These are phyloP conservation scores for Eulacestoma nigropectus DNA, from an alignment of 2,113 vertebrate genomes.

Conservation along the genomic window DNA sequence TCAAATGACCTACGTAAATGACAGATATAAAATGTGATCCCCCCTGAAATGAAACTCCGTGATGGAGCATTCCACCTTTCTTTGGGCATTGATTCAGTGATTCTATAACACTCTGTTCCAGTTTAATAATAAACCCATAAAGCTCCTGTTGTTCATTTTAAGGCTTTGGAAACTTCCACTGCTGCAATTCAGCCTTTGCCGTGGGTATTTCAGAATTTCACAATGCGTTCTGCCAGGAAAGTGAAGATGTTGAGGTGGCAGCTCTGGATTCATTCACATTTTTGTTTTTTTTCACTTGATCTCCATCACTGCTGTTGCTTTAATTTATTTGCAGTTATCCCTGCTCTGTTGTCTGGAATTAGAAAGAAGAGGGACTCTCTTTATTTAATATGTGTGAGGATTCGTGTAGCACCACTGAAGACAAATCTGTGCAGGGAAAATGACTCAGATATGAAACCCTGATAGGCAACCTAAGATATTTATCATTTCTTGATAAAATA, in stretches of 20 bases:
- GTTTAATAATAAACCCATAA: slow-evolving; percentile 12
- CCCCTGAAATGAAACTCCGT: background rate
- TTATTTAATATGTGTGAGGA: background rate
- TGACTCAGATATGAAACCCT: background rate
- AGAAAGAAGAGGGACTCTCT: background rate
- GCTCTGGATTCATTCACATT: background rate
- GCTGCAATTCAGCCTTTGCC: background rate
- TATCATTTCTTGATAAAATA: background rate
- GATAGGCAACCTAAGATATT: background rate
- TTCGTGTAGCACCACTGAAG: background rate
- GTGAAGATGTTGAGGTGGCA: background rate
- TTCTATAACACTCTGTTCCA: background rate
- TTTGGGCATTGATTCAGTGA: slow-evolving; percentile 12
- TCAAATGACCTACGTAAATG: background rate
- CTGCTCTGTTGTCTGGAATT: background rate
- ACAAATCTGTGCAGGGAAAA: background rate
- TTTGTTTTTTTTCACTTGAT: background rate
- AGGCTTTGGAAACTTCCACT: background rate
- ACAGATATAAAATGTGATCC: background rate
- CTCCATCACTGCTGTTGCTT: background rate
- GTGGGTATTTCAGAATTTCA: background rate
- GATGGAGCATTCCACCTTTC: background rate
- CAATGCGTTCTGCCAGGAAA: background rate
- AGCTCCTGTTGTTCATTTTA: background rate
- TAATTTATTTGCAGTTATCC: background rate